Conservation (phyloP, 1,140 invertebrate genomes). For the Ridgeia piscesae region DNA sequence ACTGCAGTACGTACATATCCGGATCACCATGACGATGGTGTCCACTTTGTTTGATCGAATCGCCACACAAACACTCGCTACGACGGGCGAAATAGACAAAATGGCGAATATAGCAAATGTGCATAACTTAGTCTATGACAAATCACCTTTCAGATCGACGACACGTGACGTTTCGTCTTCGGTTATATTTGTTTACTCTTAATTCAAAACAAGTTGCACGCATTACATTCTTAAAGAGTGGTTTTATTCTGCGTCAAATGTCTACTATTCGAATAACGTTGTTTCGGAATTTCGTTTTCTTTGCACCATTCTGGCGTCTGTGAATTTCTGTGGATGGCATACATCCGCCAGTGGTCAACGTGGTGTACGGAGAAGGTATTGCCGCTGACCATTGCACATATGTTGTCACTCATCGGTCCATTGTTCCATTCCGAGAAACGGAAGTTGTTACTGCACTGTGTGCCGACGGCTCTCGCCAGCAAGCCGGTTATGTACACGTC, state of each 20-base stretch:
- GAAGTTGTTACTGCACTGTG: neutral
- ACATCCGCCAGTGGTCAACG: neutral
- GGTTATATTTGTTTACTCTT: too few species aligned
- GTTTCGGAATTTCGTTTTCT: neutral
- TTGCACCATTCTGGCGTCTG: neutral
- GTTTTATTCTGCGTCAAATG: neutral
- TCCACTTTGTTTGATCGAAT: too few species aligned
- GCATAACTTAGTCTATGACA: too few species aligned
- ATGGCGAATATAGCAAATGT: too few species aligned
- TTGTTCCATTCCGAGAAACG: neutral
- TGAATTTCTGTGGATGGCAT: neutral
- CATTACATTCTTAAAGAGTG: neutral
- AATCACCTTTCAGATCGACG: too few species aligned
- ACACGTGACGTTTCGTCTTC: too few species aligned
- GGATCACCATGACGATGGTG: too few species aligned
- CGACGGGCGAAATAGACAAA: too few species aligned
- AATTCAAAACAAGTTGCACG: neutral
- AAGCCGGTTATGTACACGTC: constrained; percentile 43
- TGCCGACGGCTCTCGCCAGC: constrained; percentile 20
- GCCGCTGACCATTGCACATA: neutral
- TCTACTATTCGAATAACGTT: neutral
- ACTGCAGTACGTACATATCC: too few species aligned
- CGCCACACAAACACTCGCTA: too few species aligned
- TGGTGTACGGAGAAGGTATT: neutral
- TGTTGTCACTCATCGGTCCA: neutral